Evolutionary conservation across 2,113 vertebrate species (phyloP).

Genomic region (Bucco capensis): DNA sequence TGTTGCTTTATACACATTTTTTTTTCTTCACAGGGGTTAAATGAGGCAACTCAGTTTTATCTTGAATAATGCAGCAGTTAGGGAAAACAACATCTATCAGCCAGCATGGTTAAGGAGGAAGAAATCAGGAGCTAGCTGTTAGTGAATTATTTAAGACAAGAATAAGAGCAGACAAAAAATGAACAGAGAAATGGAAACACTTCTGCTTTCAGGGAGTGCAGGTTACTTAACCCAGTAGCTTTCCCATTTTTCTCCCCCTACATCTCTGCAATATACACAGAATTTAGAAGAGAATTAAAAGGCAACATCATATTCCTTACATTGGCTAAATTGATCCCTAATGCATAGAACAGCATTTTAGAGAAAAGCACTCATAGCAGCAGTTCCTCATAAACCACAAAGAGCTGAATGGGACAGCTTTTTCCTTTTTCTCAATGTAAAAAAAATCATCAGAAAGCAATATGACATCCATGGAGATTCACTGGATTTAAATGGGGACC

Average conservation of each 20-base stretch:
- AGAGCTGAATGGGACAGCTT: neutral
- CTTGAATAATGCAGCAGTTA: neutral
- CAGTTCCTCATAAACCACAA: neutral
- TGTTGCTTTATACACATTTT: slow-evolving; percentile 3
- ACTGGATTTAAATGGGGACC: neutral
- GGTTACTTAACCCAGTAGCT: neutral
- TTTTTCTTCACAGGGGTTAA: slow-evolving; percentile 46
- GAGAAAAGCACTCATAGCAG: neutral
- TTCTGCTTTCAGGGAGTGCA: neutral
- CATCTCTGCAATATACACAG: neutral
- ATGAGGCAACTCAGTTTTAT: slow-evolving; percentile 37
- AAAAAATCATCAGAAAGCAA: neutral
- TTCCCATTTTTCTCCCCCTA: neutral
- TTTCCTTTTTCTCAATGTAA: neutral
- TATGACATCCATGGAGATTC: neutral
- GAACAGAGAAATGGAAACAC: neutral
- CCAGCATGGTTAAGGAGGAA: slow-evolving; percentile 23
- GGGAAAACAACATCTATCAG: slow-evolving; percentile 54
- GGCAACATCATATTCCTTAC: neutral
- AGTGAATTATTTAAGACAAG: slow-evolving; percentile 52
- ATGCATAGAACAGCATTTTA: neutral
- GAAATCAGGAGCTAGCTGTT: slow-evolving; percentile 40
- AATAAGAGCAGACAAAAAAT: neutral
- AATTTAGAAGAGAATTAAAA: neutral
- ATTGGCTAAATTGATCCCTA: neutral